Conservation (phyloP, 1,140 invertebrate genomes). For the Bombus difficillimus region DNA sequence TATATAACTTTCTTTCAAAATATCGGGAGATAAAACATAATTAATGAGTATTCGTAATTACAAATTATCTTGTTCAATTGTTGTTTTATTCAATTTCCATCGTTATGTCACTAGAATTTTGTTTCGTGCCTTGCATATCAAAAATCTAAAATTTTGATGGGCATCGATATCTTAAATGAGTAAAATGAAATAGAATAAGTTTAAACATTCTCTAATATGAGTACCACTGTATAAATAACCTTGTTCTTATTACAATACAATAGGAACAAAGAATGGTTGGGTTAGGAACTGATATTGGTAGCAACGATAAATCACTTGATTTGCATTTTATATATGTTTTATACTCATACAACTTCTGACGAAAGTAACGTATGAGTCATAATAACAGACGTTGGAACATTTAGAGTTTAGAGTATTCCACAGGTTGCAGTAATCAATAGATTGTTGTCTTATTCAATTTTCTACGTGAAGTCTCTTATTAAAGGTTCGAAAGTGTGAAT, state of each 20-base stretch:
- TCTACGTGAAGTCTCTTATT: slow-evolving; percentile 12
- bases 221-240: slow-evolving; percentile 21
- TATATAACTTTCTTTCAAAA: background rate
- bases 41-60: slow-evolving; percentile 8
- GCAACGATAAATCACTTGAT: background rate
- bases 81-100: background rate
- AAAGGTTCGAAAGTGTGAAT: background rate
- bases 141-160: background rate
- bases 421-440: slow-evolving; percentile 36
- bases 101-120: background rate
- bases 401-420: slow-evolving; percentile 1
- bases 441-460: slow-evolving; percentile 16
- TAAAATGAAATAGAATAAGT: background rate
- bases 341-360: background rate
- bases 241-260: background rate
- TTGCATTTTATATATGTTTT: background rate
- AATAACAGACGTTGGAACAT: background rate
- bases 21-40: background rate
- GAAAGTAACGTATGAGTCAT: background rate
- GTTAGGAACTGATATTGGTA: slow-evolving; percentile 12
- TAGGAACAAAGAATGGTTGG: background rate
- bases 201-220: slow-evolving; percentile 3
- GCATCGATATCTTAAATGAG: background rate
- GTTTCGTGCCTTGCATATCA: background rate
- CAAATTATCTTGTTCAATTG: too few species aligned